Conservation (phyloP, 2,888 invertebrate genomes). For the Parnassius mnemosyne region DNA sequence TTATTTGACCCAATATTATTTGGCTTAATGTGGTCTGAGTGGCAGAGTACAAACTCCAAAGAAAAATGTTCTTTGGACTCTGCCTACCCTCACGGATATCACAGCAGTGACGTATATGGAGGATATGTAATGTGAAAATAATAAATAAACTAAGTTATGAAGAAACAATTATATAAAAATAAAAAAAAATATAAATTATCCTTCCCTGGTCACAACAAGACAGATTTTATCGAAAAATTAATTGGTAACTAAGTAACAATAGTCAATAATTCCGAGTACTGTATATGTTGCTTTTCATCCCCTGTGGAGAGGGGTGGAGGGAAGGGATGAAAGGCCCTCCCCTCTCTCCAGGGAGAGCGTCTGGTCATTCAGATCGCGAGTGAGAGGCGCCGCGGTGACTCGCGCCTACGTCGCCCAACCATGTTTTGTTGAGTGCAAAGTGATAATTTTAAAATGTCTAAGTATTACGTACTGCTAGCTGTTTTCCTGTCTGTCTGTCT, state of each 20-base stretch:
- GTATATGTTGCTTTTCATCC: conserved; percentile 12
- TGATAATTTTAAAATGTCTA: conserved; percentile 23
- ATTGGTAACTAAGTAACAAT: conserved; percentile 20
- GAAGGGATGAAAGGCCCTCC: conserved; percentile 12
- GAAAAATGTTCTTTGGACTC: too few species aligned
- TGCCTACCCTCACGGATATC: too few species aligned
- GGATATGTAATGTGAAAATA: too few species aligned
- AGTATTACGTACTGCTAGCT: conserved; percentile 18
- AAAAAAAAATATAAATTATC: background rate
- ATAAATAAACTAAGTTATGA: too few species aligned
- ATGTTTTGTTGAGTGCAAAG: conserved; percentile 19
- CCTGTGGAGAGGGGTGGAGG: conserved; percentile 3
- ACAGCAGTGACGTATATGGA: too few species aligned
- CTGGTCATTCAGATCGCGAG: conserved; percentile 21
- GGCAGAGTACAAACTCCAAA: too few species aligned
- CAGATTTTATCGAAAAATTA: conserved; percentile 7
- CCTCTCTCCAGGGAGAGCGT: conserved; percentile 11
- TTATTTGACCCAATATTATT: too few species aligned
- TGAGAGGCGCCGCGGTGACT: conserved; percentile 11
- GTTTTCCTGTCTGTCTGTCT: conserved; percentile 13
- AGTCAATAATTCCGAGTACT: conserved; percentile 19
- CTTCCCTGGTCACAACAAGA: background rate
- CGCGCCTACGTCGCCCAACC: conserved; percentile 11
- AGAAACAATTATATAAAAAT: too few species aligned
- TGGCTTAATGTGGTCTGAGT: too few species aligned